These are phyloP conservation scores for Tachycineta bicolor DNA, from an alignment of 2,113 vertebrate genomes.

Conservation along the genomic window DNA sequence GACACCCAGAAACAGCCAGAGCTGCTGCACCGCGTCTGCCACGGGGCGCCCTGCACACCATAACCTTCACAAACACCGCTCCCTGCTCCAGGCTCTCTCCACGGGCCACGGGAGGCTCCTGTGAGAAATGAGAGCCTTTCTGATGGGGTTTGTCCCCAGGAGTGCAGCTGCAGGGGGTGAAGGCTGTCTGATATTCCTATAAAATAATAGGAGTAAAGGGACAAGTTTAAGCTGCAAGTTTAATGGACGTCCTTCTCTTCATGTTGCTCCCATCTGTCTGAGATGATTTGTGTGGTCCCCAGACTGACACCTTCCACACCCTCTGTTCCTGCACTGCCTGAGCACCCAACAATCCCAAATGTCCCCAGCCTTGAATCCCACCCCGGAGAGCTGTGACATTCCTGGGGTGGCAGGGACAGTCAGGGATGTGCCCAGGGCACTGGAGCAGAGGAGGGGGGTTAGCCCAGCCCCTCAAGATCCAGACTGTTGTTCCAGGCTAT, in stretches of 20 bases:
- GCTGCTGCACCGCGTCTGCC: background rate
- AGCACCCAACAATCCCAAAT: background rate
- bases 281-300: fast-evolving
- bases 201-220: background rate
- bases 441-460: background rate
- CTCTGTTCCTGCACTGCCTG: background rate
- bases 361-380: background rate
- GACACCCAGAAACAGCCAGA: background rate
- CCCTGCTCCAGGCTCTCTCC: background rate
- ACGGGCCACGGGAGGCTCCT: background rate
- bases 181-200: background rate
- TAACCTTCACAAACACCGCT: background rate
- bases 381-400: background rate
- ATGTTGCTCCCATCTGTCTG: background rate
- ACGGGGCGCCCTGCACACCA: background rate
- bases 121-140: background rate
- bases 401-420: background rate
- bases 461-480: background rate
- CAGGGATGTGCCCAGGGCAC: background rate
- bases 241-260: background rate
- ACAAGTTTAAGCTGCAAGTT: background rate
- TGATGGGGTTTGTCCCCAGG: background rate
- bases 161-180: background rate
- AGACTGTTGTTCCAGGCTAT: background rate
- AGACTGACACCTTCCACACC: background rate